Conservation (phyloP, 2,888 invertebrate species). For the Nephrotoma guestfalica region DNA sequence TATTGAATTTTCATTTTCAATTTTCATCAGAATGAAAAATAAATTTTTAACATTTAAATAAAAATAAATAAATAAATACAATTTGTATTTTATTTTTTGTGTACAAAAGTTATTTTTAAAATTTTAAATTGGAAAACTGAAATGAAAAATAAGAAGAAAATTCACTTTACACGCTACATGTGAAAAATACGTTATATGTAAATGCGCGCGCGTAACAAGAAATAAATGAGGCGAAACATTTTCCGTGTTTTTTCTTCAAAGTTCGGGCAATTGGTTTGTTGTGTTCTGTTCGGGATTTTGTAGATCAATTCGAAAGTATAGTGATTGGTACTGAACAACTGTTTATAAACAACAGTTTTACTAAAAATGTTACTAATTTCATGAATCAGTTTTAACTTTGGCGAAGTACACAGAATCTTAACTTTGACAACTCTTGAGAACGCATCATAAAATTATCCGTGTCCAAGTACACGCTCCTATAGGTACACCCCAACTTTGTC, state of each 20-base stretch:
- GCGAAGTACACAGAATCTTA: no score
- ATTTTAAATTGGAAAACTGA: neutral
- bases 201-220: neutral
- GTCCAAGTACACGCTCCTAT: no score
- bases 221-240: neutral
- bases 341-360: no score
- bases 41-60: neutral
- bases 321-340: no score
- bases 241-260: neutral
- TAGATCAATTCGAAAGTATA: no score
- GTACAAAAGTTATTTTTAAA: neutral
- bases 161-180: neutral
- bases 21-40: neutral
- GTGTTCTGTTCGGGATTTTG: no score
- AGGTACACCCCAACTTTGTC: no score
- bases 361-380: no score
- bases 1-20: neutral
- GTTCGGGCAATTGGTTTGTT: no score
- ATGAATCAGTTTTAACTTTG: no score
- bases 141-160: neutral
- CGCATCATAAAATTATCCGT: no score
- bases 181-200: neutral
- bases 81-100: neutral
- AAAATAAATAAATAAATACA: neutral
- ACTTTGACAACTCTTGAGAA: no score